Conservation (phyloP, 2,888 invertebrate genomes). For the Yponomeuta malinellus region DNA sequence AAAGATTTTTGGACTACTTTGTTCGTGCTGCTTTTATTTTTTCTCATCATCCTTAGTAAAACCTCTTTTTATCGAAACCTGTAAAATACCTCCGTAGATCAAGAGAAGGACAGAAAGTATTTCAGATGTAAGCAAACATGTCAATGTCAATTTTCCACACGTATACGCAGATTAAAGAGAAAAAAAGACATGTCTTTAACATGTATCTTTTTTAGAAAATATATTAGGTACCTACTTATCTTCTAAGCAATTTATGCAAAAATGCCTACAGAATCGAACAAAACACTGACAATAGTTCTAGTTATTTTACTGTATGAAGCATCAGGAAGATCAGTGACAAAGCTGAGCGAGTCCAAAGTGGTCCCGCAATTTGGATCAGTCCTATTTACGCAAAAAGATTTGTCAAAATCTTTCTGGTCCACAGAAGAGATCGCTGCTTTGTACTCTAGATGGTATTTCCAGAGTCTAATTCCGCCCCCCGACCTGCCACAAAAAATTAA, state of each 20-base stretch:
- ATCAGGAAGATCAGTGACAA: slow-evolving; percentile 13
- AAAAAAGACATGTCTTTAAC: too few relatives aligned
- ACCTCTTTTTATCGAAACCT: too few relatives aligned
- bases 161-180: too few relatives aligned
- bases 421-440: slow-evolving; percentile 38
- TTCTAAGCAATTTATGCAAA: slow-evolving; percentile 36
- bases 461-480: slow-evolving; percentile 43
- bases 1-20: too few relatives aligned
- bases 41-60: too few relatives aligned
- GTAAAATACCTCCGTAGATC: too few relatives aligned
- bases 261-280: slow-evolving; percentile 22
- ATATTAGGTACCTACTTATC: slow-evolving; percentile 29
- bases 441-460: slow-evolving; percentile 45
- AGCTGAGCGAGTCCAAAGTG: background rate
- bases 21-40: too few relatives aligned
- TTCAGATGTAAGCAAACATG: background rate
- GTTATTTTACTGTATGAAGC: slow-evolving; percentile 25
- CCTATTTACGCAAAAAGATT: slow-evolving; percentile 40
- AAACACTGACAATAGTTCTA: slow-evolving; percentile 27
- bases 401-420: slow-evolving; percentile 39
- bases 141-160: slow-evolving; percentile 28
- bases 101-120: too few relatives aligned
- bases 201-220: slow-evolving; percentile 38
- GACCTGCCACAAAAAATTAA: slow-evolving; percentile 33
- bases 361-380: slow-evolving; percentile 48